A percentile compares a stretch with the other conserved stretches of the same genome.
Evolutionary conservation across 2,888 invertebrate species (phyloP).

Genomic region (Lampropteryx suffumata): DNA sequence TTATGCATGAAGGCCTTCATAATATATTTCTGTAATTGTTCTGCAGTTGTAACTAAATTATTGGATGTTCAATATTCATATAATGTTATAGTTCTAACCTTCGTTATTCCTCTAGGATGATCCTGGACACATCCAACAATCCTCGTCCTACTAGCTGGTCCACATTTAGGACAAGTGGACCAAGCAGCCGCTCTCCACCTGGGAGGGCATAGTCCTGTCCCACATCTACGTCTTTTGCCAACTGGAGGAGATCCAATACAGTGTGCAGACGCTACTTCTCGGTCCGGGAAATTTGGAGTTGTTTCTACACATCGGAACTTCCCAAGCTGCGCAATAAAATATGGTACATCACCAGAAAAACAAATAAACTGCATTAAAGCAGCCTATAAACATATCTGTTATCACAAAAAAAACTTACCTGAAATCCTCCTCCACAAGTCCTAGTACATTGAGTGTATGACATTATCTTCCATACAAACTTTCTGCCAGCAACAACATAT

Average conservation of each 20-base stretch:
- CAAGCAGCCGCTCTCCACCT: conserved; percentile 91
- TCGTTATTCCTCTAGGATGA: conserved; percentile 71
- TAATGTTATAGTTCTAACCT: conserved; percentile 45
- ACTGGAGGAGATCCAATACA: conserved; percentile 84
- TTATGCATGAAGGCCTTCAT: too few relatives aligned
- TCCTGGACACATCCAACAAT: conserved; percentile 88
- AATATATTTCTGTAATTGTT: too few relatives aligned
- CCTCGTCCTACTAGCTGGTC: conserved; percentile 88
- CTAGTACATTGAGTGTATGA: conserved; percentile 91
- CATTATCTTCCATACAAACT: conserved; percentile 89
- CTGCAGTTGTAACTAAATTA: too few relatives aligned
- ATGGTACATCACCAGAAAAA: too few relatives aligned
- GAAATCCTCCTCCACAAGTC: conserved; percentile 91
- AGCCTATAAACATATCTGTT: too few relatives aligned
- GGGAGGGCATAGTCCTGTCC: conserved; percentile 90
- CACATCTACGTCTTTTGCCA: conserved; percentile 84
- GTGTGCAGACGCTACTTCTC: conserved; percentile 77
- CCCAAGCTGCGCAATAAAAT: conserved; percentile 80
- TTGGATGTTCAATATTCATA: too few relatives aligned
- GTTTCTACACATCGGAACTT: conserved; percentile 88
- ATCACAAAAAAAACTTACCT: conserved; percentile 58
- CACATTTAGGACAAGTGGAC: conserved; percentile 91
- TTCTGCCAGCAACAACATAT: conserved; percentile 72
- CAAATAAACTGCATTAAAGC: too few relatives aligned
- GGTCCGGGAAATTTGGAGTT: conserved; percentile 83